Evolutionary conservation across 1,140 invertebrate species (phyloP).

Genomic region (Anastatus disparis): DNA sequence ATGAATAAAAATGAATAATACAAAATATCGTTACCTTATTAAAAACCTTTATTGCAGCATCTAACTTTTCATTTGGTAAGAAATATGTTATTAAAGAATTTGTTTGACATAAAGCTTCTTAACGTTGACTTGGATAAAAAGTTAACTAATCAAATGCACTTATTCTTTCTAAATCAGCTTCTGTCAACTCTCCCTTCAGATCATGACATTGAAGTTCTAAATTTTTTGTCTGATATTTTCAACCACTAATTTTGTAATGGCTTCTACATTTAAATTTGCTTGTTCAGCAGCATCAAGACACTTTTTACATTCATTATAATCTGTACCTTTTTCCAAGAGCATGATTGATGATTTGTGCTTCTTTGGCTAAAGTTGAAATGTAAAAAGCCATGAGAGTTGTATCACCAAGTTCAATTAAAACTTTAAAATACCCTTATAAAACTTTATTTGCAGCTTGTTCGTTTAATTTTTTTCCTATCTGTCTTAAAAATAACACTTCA

Average conservation of each 20-base stretch:
- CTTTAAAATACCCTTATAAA: conserved; percentile 77
- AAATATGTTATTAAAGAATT: conserved; percentile 90
- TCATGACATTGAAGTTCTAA: conserved; percentile 48
- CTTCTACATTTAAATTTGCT: conserved; percentile 83
- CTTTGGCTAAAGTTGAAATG: conserved; percentile 77
- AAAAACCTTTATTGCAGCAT: conserved; percentile 76
- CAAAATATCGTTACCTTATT: conserved; percentile 68
- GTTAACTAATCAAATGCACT: conserved; percentile 89
- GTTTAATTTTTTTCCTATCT: conserved; percentile 77
- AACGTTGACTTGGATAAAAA: conserved; percentile 80
- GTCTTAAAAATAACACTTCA: conserved; percentile 83
- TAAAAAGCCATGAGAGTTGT: conserved; percentile 87
- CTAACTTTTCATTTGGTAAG: conserved; percentile 73
- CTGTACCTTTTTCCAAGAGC: conserved; percentile 78
- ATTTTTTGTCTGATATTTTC: conserved; percentile 75
- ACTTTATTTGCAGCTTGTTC: conserved; percentile 78
- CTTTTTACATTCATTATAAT: conserved; percentile 70
- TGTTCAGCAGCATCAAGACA: conserved; percentile 77
- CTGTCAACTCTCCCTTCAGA: conserved; percentile 63
- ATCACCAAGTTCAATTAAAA: conserved; percentile 78
- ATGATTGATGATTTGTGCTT: conserved; percentile 80
- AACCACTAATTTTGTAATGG: conserved; percentile 85
- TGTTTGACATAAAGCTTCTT: conserved; percentile 84
- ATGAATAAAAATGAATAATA: too few species aligned
- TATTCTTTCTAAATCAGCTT: conserved; percentile 79